These are phyloP conservation scores for Pollenia amentaria DNA, from an alignment of 2,888 invertebrate genomes.

Conservation along the genomic window DNA sequence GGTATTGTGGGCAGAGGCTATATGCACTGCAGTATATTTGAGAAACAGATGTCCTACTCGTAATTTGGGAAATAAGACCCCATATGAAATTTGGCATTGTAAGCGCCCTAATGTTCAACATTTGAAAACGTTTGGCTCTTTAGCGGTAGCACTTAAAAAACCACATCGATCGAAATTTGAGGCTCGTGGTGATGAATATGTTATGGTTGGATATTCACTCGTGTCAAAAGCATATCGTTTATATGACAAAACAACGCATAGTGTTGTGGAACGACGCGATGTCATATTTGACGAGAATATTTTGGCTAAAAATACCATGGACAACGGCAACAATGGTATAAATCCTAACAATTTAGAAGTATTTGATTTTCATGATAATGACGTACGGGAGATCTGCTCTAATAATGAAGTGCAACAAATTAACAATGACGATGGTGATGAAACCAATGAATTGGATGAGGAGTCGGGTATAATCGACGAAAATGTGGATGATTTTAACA, in stretches of 20 bases:
- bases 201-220: no score
- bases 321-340: not conserved
- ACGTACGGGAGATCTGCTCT: no score
- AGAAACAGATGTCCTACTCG: conserved; percentile 56
- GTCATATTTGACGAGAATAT: conserved; percentile 59
- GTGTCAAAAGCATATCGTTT: conserved; percentile 60
- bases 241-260: conserved; percentile 44
- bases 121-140: no score
- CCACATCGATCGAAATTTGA: no score
- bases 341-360: conserved; percentile 16
- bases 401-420: no score
- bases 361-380: conserved; percentile 10
- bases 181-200: not conserved
- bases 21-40: conserved; percentile 63
- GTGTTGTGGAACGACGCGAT: conserved; percentile 55
- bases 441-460: not conserved
- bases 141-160: no score
- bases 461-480: no score
- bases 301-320: not conserved
- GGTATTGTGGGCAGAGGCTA: conserved; percentile 68
- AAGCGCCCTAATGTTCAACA: not conserved
- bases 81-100: not conserved
- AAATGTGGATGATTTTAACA: no score
- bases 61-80: not conserved
- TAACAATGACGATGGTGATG: conserved; percentile 4